These are phyloP conservation scores for Myopa testacea DNA, from an alignment of 2,888 invertebrate genomes.

Conservation along the genomic window DNA sequence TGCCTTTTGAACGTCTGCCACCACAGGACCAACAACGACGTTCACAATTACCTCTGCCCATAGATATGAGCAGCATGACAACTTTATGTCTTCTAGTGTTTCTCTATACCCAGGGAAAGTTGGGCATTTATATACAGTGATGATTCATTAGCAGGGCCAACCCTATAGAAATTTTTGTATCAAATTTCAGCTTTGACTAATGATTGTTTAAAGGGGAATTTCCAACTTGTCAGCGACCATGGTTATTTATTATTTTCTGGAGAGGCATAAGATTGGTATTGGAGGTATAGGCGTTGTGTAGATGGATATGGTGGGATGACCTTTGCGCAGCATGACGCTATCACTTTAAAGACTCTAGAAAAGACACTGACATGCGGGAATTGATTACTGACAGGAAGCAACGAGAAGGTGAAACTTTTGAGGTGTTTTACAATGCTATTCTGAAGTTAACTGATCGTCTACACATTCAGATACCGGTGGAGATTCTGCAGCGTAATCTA, in stretches of 20 bases:
- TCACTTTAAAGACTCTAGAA: constrained; percentile 28
- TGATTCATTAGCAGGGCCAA: too few relatives aligned
- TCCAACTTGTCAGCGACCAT: not conserved
- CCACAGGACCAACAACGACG: too few relatives aligned
- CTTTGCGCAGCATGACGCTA: constrained; percentile 28
- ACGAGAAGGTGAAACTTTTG: constrained; percentile 34
- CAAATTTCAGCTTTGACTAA: not conserved
- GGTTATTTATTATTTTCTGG: not conserved
- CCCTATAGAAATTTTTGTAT: too few relatives aligned
- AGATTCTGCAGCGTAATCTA: constrained; percentile 32
- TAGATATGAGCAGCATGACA: too few relatives aligned
- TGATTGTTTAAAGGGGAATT: not conserved
- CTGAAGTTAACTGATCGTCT: too few relatives aligned
- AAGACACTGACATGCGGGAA: constrained; percentile 26
- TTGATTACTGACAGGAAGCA: constrained; percentile 35
- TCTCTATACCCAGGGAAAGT: too few relatives aligned
- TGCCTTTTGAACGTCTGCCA: too few relatives aligned
- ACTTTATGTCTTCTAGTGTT: too few relatives aligned
- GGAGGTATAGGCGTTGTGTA: constrained; percentile 25
- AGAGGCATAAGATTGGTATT: constrained; percentile 1
- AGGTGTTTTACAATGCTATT: constrained; percentile 34
- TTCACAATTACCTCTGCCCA: too few relatives aligned
- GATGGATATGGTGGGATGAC: constrained; percentile 5
- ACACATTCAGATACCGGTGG: constrained; percentile 7
- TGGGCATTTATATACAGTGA: too few relatives aligned